phyloP scores from a whole-genome alignment of 2,113 vertebrate species.

The Callocephalon fimbriatum region DNA sequence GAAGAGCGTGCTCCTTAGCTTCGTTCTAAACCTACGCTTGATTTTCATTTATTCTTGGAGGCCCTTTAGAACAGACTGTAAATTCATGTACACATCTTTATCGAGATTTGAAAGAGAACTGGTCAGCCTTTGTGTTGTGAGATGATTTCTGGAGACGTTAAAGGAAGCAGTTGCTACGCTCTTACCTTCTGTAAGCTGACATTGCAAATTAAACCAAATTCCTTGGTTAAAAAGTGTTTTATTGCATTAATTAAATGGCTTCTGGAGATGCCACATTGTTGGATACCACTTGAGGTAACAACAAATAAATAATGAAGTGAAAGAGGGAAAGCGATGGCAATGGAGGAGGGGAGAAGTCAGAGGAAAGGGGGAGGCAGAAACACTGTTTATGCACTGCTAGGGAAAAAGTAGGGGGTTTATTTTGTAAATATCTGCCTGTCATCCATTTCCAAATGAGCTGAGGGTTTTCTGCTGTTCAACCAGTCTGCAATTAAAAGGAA shows the following conservation, averaged over 20 bases:
- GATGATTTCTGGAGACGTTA: neutral
- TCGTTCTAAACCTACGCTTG: neutral
- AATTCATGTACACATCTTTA: neutral
- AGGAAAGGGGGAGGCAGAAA: neutral
- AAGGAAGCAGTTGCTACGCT: neutral
- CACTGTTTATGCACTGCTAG: neutral
- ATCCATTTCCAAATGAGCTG: neutral
- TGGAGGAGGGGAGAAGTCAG: neutral
- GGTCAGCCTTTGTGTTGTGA: neutral
- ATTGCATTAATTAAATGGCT: slow-evolving; percentile 53
- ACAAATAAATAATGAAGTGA: slow-evolving; percentile 48
- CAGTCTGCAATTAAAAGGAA: neutral
- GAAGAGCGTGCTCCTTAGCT: neutral
- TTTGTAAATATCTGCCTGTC: neutral
- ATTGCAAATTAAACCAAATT: slow-evolving; percentile 19
- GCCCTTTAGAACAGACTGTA: neutral
- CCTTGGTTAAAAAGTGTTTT: slow-evolving; percentile 47
- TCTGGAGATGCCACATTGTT: slow-evolving; percentile 20
- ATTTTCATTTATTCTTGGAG: neutral
- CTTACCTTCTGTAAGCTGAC: neutral
- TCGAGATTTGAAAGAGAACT: neutral
- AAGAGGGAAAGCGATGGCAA: neutral
- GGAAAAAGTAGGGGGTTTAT: neutral
- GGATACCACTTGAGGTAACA: slow-evolving; percentile 33
- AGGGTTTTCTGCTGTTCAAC: neutral